These are phyloP conservation scores for Scaptomyza montana DNA, from an alignment of 1,140 invertebrate species.

Conservation along the genomic window DNA sequence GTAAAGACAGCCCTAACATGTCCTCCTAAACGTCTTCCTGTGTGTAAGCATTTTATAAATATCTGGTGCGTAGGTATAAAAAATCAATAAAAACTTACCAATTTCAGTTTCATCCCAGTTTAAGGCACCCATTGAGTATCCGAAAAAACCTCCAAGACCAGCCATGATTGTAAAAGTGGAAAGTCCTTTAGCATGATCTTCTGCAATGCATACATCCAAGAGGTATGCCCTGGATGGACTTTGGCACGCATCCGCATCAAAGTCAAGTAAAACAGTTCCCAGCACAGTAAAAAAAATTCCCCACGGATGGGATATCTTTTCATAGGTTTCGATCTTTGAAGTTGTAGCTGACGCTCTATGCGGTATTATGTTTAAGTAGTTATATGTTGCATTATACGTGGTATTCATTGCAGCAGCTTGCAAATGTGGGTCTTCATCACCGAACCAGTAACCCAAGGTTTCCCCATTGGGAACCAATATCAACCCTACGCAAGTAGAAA, in stretches of 20 bases:
- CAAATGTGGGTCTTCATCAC: conserved; percentile 86
- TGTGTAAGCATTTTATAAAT: not conserved
- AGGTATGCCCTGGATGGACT: conserved; percentile 96
- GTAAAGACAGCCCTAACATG: conserved; percentile 96
- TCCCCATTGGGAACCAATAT: conserved; percentile 96
- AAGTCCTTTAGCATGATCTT: conserved; percentile 95
- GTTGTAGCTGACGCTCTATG: conserved; percentile 83
- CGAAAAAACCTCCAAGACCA: conserved; percentile 96
- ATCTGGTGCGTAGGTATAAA: not conserved
- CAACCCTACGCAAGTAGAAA: conserved; percentile 86
- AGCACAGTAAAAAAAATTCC: conserved; percentile 96
- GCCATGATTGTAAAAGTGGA: conserved; percentile 99
- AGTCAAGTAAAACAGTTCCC: conserved; percentile 96
- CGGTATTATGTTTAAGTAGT: conserved; percentile 77
- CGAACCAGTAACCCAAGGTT: conserved; percentile 90
- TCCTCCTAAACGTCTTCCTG: conserved; percentile 88
- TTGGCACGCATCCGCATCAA: conserved; percentile 98
- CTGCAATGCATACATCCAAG: conserved; percentile 95
- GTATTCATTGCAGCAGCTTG: conserved; percentile 62
- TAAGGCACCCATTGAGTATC: conserved; percentile 95
- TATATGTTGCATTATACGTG: conserved; percentile 56
- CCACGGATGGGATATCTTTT: conserved; percentile 89
- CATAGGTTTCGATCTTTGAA: conserved; percentile 22
- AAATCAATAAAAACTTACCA: conserved; percentile 84
- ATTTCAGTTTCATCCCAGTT: conserved; percentile 95